Evolutionary conservation across 2,888 invertebrate genomes (phyloP), one percentile per base, ranked within the genome.

Genomic region (Bedellia somnulentella): DNA sequence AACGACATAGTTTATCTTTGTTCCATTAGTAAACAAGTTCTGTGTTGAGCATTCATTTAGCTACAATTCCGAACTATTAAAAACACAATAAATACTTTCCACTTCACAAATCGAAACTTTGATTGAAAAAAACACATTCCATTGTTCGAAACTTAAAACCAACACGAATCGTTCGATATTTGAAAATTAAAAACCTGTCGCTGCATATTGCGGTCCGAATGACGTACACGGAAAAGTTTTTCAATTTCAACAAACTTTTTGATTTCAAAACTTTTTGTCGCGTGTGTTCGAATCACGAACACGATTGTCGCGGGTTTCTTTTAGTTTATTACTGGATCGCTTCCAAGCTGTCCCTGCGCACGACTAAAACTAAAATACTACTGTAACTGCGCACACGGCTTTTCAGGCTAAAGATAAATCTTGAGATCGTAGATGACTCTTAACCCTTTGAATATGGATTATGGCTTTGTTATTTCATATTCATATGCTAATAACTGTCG

Each of bases 321-420:
- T 53, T 45, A 47, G 52, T 47, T 46, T 46, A 46, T 50, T 50
- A 71, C 73, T 75, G 73, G 73, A 68, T 55, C 53, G 47, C 47
- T 43, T 70, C 70, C 71, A 71, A 73, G 64, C 62, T 70, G 68
- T 75, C 71, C 60, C 66, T 52, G 61, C 62, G 56, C 51, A 46
- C 49, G 49, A 59, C 57, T 49, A 60, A 62, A 64, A 71, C 73
- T 55, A 41, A 75, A 73, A 75, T 71, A 71, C 61, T 48, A 54
- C 57, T 54, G 57, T 48, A 60, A 57, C 50, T 41, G 43, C 37
- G 47, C 59, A 67, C 57, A 60, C 52, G 70, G 58, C 50, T 55
- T 59, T 57, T 51, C 56, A 44, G 41, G n/a, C n/a, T n/a, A n/a
- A n/a, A n/a, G n/a, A n/a, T n/a, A n/a, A n/a, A n/a, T n/a, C n/a